Base-by-base conservation (phyloP, 2,888 invertebrate species). In the Pyrocoelia pectoralis region DNA sequence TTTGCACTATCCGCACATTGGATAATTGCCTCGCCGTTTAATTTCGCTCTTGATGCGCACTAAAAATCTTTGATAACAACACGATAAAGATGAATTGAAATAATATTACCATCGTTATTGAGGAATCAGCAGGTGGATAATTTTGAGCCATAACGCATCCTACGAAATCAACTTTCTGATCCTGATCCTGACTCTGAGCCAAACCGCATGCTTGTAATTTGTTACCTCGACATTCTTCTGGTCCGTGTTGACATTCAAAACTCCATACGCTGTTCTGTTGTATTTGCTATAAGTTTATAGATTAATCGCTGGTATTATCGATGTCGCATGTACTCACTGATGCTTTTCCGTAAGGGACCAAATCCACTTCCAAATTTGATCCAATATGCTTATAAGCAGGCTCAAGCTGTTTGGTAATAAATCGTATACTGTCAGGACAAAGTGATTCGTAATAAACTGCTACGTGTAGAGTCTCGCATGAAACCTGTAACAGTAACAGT, bases 371-470 rank as follows among this genome's bases (percentile, higher is more conserved):
- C 9, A 70, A 28, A 48, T 17, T 41, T 5, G 65, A 55, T 6
- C 38, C 14, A 6, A 69, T 24, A 14, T 52, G 29, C 12, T 61
- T 6, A 33, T 81, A 83, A 0, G 77, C 73, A 0, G 83, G 82
- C 29, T 73, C 68, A 3, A 85, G 73, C 70, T 84, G 82, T 1
- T 74, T 67, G 1, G 62, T 77, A 18, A 85, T 75, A 69, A 84
- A 84, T 15, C 69, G 65, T 4, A 78, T 77, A 65, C 84, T 84
- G 73, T 84, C 84, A 0, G 82, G 80, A 69, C 85, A 85, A 13
- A 84, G 73, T 1, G 84, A 76, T 71, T 85, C 85, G 69, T 85
- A 85, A 72, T 83, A 85, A 9, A 85, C 76, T 1, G 78, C 77
- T 1, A 85, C 80, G 1, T 73, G 69, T 4, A 79, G 9, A 10